Conservation (phyloP, 2,797 vertebrate genomes). For the Pyrocephalus nanus region DNA sequence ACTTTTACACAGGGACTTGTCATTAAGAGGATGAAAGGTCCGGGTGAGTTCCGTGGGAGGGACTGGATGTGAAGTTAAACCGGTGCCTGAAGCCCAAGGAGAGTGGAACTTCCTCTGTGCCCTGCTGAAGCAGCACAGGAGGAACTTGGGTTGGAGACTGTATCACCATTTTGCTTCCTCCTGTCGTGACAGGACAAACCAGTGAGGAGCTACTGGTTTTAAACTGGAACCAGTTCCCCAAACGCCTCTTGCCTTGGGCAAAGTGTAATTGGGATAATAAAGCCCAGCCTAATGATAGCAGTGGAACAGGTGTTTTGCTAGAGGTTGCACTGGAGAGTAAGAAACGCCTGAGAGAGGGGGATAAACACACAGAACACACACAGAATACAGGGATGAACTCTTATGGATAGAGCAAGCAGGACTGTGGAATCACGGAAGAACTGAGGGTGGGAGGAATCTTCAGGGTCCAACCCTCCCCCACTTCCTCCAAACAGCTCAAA, state of each 20-base stretch:
- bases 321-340: neutral
- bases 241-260: neutral
- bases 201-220: neutral
- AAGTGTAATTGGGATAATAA: neutral
- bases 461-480: neutral
- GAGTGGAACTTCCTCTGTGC: neutral
- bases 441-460: neutral
- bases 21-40: neutral
- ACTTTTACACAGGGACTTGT: neutral
- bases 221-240: neutral
- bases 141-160: neutral
- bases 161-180: neutral
- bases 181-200: neutral
- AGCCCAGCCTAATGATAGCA: neutral
- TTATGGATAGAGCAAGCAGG: neutral
- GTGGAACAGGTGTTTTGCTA: neutral
- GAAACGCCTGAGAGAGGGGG: neutral
- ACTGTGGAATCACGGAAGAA: neutral
- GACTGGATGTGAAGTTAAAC: neutral
- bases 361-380: neutral
- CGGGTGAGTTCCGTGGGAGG: neutral
- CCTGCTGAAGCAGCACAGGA: neutral
- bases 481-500: neutral
- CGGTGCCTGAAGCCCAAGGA: neutral
- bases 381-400: neutral